phyloP scores from a whole-genome alignment of 2,113 vertebrate species.

The Eurystomus gularis region DNA sequence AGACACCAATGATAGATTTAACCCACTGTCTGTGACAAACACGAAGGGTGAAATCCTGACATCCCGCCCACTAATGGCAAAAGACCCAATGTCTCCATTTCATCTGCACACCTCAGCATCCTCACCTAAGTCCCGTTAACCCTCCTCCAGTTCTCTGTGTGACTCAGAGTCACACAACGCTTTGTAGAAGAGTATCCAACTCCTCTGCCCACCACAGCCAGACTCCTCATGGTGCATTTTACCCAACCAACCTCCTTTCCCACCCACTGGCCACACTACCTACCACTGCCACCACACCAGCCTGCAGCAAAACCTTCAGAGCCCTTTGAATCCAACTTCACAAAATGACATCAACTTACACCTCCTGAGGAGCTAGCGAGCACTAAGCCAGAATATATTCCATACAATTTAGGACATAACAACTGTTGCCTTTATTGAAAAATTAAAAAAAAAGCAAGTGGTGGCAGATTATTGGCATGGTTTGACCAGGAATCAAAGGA shows the following conservation, averaged over 20 bases:
- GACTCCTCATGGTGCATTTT: background rate
- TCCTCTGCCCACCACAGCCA: background rate
- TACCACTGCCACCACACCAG: background rate
- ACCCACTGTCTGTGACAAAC: background rate
- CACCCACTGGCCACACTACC: background rate
- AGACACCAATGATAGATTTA: background rate
- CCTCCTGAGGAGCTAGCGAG: background rate
- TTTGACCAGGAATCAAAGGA: background rate
- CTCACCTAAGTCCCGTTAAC: background rate
- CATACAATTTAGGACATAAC: background rate
- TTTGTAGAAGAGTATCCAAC: rapidly evolving
- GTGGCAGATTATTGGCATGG: background rate
- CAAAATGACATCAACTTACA: background rate
- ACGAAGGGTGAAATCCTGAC: rapidly evolving
- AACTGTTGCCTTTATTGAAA: background rate
- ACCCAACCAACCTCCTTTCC: background rate
- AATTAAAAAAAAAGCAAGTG: background rate
- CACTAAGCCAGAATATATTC: background rate
- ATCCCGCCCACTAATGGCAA: background rate
- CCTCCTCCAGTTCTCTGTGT: background rate
- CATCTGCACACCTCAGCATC: rapidly evolving
- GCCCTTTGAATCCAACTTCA: background rate
- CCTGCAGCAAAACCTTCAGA: background rate
- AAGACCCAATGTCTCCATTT: background rate
- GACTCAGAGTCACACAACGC: rapidly evolving